Evolutionary conservation across 2,113 vertebrate species (phyloP), one percentile per base, ranked within the genome.

Genomic region (Suricata suricatta): DNA sequence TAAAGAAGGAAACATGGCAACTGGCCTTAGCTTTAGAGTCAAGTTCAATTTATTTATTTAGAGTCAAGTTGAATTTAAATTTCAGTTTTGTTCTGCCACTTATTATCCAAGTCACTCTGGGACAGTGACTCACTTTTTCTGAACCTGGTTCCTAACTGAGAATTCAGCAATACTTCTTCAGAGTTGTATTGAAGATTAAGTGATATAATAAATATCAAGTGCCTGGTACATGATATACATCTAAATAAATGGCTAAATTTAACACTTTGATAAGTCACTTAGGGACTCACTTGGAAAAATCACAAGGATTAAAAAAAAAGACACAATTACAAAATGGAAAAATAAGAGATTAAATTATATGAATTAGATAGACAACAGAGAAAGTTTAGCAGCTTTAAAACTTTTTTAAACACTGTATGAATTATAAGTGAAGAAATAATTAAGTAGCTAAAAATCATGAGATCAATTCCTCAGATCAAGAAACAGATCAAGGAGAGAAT

Each of bases 381-480:
- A 69, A 68, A 69, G 44, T 64, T 89, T 68, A 81, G 54, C 33
- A 68, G 35, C 31, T 57, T 97, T 86, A 93, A 84, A 84, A 80
- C 25, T 74, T 76, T 76, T 71, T 69, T 6, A 87, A 87, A 87
- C 19, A 80, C 47, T 15, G 21, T 50, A 74, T 52, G 19, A 91
- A 88, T 83, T 91, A 23, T 63, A 87, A 82, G 47, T 68, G 19
- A 93, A 63, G 14, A 90, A 95, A 86, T 79, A 90, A 82, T 38
- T 69, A 92, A 86, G 54, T 47, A 68, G 33, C 17, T 31, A 60
- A 90, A 86, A 74, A 88, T 44, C 47, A 69, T 83, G 7, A 63
- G 63, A 91, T 64, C 41, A 93, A 87, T 82, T 81, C 33, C 50
- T 90, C 57, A 38, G 2, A 71, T 90, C 44, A 95, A 76, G 44